Conservation (phyloP, 2,888 invertebrate genomes). For the Eumerus sabulonum region DNA sequence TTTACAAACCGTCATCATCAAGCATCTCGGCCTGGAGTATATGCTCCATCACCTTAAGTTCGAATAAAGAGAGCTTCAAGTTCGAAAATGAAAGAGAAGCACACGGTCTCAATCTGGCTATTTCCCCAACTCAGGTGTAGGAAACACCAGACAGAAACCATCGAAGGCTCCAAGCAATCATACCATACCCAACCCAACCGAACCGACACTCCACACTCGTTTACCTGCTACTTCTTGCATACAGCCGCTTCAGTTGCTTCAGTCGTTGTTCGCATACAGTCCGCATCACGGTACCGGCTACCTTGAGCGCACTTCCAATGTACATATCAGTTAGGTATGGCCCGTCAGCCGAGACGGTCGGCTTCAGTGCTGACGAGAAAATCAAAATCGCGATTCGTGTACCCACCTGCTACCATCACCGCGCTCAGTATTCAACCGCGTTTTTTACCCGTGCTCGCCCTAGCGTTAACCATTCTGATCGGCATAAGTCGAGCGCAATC, state of each 20-base stretch:
- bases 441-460: slow-evolving; percentile 39
- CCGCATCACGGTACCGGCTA: slow-evolving; percentile 53
- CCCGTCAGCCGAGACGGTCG: slow-evolving; percentile 76
- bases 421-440: slow-evolving; percentile 42
- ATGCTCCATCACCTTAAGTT: background rate
- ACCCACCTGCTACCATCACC: slow-evolving; percentile 12
- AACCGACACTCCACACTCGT: slow-evolving; percentile 38
- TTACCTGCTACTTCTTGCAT: slow-evolving; percentile 46
- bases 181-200: slow-evolving; percentile 28
- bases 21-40: slow-evolving; percentile 5
- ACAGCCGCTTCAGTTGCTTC: slow-evolving; percentile 33
- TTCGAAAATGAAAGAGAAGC: slow-evolving; percentile 45
- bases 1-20: slow-evolving; percentile 53
- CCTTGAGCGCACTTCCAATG: slow-evolving; percentile 57
- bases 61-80: slow-evolving; percentile 35
- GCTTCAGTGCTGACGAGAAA: slow-evolving; percentile 71
- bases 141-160: slow-evolving; percentile 18
- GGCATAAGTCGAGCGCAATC: slow-evolving; percentile 63
- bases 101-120: no score
- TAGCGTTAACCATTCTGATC: slow-evolving; percentile 57
- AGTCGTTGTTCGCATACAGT: slow-evolving; percentile 24
- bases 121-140: background rate
- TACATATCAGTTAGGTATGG: slow-evolving; percentile 75
- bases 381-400: slow-evolving; percentile 43
- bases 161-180: slow-evolving; percentile 50